phyloP scores from a whole-genome alignment of 2,888 invertebrate species.

The Amphipyra tragopoginis region DNA sequence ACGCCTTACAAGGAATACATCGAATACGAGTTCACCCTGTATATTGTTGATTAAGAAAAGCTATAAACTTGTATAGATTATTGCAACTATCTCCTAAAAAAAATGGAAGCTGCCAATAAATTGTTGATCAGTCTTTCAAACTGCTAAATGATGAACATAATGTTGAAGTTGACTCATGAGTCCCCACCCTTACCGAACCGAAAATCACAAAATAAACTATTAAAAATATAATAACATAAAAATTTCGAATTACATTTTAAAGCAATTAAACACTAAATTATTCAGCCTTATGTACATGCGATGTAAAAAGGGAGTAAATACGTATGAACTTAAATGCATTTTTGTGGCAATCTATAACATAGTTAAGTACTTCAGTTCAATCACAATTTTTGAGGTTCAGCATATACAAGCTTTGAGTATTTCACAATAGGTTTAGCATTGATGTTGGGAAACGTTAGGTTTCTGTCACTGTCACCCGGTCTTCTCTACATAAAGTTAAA shows the following conservation, averaged over 20 bases:
- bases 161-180: conserved; percentile 14
- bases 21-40: too few relatives aligned
- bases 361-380: conserved; percentile 82
- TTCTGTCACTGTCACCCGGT: background rate
- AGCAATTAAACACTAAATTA: conserved; percentile 71
- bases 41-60: too few relatives aligned
- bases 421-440: conserved; percentile 40
- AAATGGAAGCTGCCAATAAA: background rate
- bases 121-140: conserved; percentile 22
- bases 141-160: conserved; percentile 23
- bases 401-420: conserved; percentile 62
- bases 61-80: too few relatives aligned
- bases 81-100: too few relatives aligned
- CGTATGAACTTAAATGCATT: conserved; percentile 68
- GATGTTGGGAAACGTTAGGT: conserved; percentile 9
- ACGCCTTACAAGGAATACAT: too few relatives aligned
- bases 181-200: conserved; percentile 31
- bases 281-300: conserved; percentile 83
- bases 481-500: conserved; percentile 9
- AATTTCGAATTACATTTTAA: conserved; percentile 58
- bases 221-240: conserved; percentile 37
- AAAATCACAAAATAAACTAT: conserved; percentile 41
- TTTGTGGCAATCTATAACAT: conserved; percentile 66
- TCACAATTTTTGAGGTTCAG: conserved; percentile 70
- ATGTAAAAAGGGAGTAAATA: conserved; percentile 69